Conservation (phyloP, 2,113 vertebrate species). For the Myxocyprinus asiaticus region DNA sequence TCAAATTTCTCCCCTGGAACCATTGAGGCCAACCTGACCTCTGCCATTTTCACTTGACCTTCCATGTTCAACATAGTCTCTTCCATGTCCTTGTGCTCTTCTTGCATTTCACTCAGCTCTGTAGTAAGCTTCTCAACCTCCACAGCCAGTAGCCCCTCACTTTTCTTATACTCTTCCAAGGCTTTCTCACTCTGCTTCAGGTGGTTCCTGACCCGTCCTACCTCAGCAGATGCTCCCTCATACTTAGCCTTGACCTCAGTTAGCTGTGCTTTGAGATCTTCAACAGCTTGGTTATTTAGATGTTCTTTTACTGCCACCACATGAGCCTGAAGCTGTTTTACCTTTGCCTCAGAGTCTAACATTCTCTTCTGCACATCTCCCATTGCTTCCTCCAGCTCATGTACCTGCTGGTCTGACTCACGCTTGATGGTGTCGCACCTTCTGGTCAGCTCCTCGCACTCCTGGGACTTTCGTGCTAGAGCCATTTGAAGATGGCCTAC, state of each 20-base stretch:
- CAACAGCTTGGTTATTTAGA: constrained; percentile 71
- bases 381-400: constrained; percentile 89
- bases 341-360: constrained; percentile 94
- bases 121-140: constrained; percentile 81
- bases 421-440: constrained; percentile 81
- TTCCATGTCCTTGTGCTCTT: constrained; percentile 75
- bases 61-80: constrained; percentile 70
- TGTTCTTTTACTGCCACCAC: constrained; percentile 94
- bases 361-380: constrained; percentile 97
- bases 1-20: constrained; percentile 85
- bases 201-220: constrained; percentile 88
- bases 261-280: constrained; percentile 88
- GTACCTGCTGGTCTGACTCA: constrained; percentile 88
- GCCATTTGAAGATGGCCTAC: constrained; percentile 77
- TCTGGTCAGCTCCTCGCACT: constrained; percentile 79
- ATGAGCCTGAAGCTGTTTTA: constrained; percentile 94
- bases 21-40: constrained; percentile 64
- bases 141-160: constrained; percentile 80
- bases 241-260: constrained; percentile 88
- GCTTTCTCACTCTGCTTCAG: constrained; percentile 87
- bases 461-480: constrained; percentile 79
- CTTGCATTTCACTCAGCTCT: constrained; percentile 71
- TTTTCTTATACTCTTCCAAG: constrained; percentile 85
- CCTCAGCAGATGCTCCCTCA: constrained; percentile 89
- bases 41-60: constrained; percentile 74